Evolutionary conservation across 2,113 vertebrate genomes (phyloP), one percentile per base, ranked within the genome.

Genomic region (Bettongia penicillata): DNA sequence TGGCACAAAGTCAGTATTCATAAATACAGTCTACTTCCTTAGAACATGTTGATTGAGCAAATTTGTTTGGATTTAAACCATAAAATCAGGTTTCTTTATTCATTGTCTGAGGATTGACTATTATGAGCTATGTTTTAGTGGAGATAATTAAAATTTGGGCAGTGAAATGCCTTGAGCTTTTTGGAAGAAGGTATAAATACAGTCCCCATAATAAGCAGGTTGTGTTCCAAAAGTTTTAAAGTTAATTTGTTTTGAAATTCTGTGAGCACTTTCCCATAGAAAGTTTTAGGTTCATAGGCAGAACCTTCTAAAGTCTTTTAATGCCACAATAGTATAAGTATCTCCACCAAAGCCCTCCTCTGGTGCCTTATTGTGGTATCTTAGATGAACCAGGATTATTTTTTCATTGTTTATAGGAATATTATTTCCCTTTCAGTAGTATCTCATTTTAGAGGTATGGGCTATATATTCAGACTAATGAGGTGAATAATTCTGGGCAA

Each of bases 1-100:
- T 84, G 37, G 19, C 19, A 43, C n/a, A 84, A 84, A 84, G n/a
- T 77, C 37, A 68, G 48, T 68, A 50, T 49, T 11, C 68, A 6
- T 77, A 51, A 51, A 51, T 31, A 84, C 68, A 43, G 0, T 68
- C 55, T 96, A 77, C 90, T 47, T 95, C 16, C n/a, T n/a, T 26
- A 96, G 94, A 90, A 24, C 28, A 61, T 91, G 52, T 91, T 93
- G 90, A 50, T 91, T 93, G 53, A 94, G 31, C 91, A 61, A 8
- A 89, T 94, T 96, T 97, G 53, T 26, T 53, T 94, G 48, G 93
- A 95, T 94, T 93, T 94, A 91, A 96, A 31, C 51, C 48, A n/a
- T 61, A 96, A 93, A 97, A 96, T 89, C 91, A 93, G 47, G 9
- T 96, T 50, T 93, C 25, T 95, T 25, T 50, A 90, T 49, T 91